phyloP scores from a whole-genome alignment of 2,888 invertebrate species.

The Dicranocentrus wangi region DNA sequence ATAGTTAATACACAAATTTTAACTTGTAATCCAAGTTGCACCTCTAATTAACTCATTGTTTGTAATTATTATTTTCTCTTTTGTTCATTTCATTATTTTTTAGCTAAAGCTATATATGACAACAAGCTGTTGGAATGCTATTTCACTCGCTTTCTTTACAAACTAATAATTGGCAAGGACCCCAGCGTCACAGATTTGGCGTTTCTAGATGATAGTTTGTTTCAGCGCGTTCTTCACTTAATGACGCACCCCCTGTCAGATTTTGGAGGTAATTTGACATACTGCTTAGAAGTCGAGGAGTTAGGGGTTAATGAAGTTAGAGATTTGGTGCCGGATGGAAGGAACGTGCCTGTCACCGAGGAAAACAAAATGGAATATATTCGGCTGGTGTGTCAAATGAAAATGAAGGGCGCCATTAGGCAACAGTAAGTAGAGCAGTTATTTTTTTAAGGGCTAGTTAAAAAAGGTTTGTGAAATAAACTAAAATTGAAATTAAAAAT shows the following conservation, averaged over 20 bases:
- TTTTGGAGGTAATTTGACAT: constrained; percentile 88
- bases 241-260: constrained; percentile 87
- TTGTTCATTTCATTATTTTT: constrained; percentile 69
- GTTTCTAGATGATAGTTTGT: constrained; percentile 91
- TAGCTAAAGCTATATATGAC: constrained; percentile 92
- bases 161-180: constrained; percentile 89
- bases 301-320: constrained; percentile 90
- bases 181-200: constrained; percentile 93
- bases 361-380: constrained; percentile 93
- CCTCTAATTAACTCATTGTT: too few species aligned
- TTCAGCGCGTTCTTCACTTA: constrained; percentile 88
- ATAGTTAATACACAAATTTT: too few species aligned
- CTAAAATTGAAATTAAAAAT: too few species aligned
- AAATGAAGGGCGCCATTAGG: constrained; percentile 92
- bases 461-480: too few species aligned
- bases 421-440: too few species aligned
- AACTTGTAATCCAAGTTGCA: too few species aligned
- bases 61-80: too few species aligned
- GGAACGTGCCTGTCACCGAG: constrained; percentile 87
- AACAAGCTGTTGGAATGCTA: constrained; percentile 92
- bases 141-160: constrained; percentile 93
- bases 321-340: constrained; percentile 87
- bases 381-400: constrained; percentile 90
- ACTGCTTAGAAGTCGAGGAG: constrained; percentile 90
- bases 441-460: too few species aligned